Conservation (phyloP, 2,888 invertebrate species). For the Drosophila cognata region DNA sequence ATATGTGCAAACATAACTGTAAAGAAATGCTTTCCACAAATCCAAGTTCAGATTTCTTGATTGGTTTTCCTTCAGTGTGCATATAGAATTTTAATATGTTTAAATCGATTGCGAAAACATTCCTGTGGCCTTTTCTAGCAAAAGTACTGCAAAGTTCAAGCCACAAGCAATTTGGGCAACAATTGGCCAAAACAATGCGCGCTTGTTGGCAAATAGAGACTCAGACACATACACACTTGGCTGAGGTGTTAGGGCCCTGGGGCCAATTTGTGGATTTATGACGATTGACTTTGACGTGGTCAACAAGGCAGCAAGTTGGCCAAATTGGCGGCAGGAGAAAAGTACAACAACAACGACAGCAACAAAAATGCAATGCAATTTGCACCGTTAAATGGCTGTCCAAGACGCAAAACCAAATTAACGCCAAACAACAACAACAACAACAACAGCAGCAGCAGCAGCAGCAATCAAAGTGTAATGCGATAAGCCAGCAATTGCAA, state of each 20-base stretch:
- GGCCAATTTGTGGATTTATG: slow-evolving; percentile 68
- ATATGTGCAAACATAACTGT: slow-evolving; percentile 1
- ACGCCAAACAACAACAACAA: slow-evolving; percentile 56
- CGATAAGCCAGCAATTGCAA: slow-evolving; percentile 69
- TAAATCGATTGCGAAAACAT: slow-evolving; percentile 11
- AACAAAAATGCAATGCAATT: slow-evolving; percentile 63
- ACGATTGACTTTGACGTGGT: slow-evolving; percentile 64
- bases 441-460: slow-evolving; percentile 30
- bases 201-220: slow-evolving; percentile 31
- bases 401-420: slow-evolving; percentile 76
- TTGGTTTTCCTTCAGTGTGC: not conserved
- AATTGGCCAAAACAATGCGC: slow-evolving; percentile 66
- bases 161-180: slow-evolving; percentile 66
- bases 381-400: slow-evolving; percentile 76
- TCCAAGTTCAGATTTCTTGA: slow-evolving; percentile 5
- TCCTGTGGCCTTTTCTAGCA: slow-evolving; percentile 26
- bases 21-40: not conserved
- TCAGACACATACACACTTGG: slow-evolving; percentile 12
- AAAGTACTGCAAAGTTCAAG: slow-evolving; percentile 51
- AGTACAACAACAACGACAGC: slow-evolving; percentile 5
- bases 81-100: slow-evolving; percentile 5
- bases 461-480: slow-evolving; percentile 67
- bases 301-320: slow-evolving; percentile 37
- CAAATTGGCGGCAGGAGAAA: slow-evolving; percentile 37
- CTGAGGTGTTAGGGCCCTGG: slow-evolving; percentile 48